Base-by-base conservation (phyloP, 2,113 vertebrate genomes). In the Sylvietta virens region DNA sequence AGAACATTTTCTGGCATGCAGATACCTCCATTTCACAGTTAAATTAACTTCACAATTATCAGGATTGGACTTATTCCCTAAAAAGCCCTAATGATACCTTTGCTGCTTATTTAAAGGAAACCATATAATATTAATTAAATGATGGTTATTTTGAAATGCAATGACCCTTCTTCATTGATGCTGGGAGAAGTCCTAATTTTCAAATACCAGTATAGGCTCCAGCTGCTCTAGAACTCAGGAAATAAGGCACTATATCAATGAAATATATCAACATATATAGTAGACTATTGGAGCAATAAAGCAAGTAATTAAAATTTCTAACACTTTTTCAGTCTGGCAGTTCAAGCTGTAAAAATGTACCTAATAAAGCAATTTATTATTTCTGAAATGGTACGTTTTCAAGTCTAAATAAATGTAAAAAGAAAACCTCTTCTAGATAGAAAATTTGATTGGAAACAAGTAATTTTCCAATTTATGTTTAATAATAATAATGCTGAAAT, bases 1-100 rank as follows among this genome's bases (percentile, higher is more conserved):
- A 80, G 57, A 47, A 82, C 26, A 50, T 80, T 92, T 82, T 16
- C 62, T 87, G 30, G 14, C 31, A 69, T n/a, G 56, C 5, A 53
- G 17, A 72, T 51, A 40, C 37, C 22, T 87, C 76, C 13, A 95
- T 90, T 90, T 95, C 62, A 87, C 48, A 88, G 53, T 77, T 76
- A 94, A 69, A 96, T 88, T 86, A 93, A 87, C 42, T 85, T 82
- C 45, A 22, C 73, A 92, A 58, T 94, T 86, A 92, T 45, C 13
- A 42, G 28, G 9, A 81, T 65, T 86, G 57, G 64, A 81, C 6
- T 92, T 26, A 72, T 80, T 72, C 66, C 16, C 23, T 81, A 53
- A 90, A 89, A 93, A 57, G 13, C 20, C 50, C 33, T 80, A 73
- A 92, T 66, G 45, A 86, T 61, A 65, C 15, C 10, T 80, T 72